These are phyloP conservation scores for Hemicordylus capensis DNA, from an alignment of 2,113 vertebrate species.

Conservation along the genomic window DNA sequence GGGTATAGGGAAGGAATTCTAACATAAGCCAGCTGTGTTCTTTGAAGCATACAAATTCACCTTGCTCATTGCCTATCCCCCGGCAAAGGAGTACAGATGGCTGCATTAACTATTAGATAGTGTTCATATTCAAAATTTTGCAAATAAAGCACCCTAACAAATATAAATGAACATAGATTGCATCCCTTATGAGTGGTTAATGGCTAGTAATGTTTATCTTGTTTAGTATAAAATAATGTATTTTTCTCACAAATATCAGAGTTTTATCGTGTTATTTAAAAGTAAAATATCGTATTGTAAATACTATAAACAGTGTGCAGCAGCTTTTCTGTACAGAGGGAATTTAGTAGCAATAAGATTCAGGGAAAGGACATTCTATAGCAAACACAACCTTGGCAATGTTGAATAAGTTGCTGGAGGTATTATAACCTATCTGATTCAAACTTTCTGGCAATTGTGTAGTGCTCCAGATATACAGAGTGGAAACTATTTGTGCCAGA, in stretches of 20 bases:
- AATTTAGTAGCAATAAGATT: background rate
- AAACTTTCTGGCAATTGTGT: conserved; percentile 1
- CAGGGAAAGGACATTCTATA: background rate
- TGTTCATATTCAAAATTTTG: conserved; percentile 31
- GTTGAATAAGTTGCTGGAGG: background rate
- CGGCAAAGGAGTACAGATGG: conserved; percentile 29
- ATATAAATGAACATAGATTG: conserved; percentile 41
- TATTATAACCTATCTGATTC: conserved; percentile 25
- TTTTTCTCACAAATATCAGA: conserved; percentile 39
- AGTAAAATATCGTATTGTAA: conserved; percentile 6
- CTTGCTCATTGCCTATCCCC: conserved; percentile 33
- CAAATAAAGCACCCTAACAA: conserved; percentile 6
- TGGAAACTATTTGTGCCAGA: background rate
- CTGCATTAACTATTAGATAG: conserved; percentile 14
- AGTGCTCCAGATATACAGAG: background rate
- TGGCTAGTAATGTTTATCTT: conserved; percentile 30
- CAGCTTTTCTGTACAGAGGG: background rate
- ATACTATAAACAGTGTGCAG: background rate
- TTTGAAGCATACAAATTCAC: conserved; percentile 33
- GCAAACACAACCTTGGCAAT: background rate
- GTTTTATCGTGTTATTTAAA: conserved; percentile 35
- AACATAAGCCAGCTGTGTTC: conserved; percentile 3
- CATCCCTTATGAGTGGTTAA: background rate
- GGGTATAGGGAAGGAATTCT: background rate
- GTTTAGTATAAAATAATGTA: conserved; percentile 4